Evolutionary conservation across 1,140 invertebrate genomes (phyloP).

Genomic region (Sinella curviseta): DNA sequence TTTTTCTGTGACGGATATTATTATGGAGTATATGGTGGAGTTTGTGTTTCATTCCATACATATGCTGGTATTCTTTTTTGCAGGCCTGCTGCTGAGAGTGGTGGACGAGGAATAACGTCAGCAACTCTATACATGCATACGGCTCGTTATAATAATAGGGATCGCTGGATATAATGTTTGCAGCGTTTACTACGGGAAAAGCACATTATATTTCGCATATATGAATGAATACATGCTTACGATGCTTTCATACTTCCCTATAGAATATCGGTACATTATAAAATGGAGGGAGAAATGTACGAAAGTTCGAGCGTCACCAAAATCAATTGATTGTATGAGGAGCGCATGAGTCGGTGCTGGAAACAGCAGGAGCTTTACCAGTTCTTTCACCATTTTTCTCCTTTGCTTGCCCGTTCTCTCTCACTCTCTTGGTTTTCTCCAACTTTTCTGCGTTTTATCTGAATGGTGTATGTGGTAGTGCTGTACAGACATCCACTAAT

Average conservation of each 20-base stretch:
- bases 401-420: too few relatives aligned
- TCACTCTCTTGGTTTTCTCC: neutral
- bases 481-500: too few relatives aligned
- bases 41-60: too few relatives aligned
- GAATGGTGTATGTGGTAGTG: too few relatives aligned
- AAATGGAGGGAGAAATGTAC: neutral
- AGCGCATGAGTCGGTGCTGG: constrained; percentile 19
- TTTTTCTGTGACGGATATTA: too few relatives aligned
- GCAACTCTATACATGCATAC: neutral
- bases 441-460: too few relatives aligned
- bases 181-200: neutral
- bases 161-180: neutral
- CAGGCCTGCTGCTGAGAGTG: neutral
- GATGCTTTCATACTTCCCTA: neutral
- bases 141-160: neutral
- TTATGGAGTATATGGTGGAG: too few relatives aligned
- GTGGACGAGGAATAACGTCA: constrained; percentile 4
- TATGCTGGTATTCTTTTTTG: constrained; percentile 15
- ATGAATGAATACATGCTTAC: neutral
- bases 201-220: neutral
- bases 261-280: neutral
- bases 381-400: constrained; percentile 16
- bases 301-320: constrained; percentile 11
- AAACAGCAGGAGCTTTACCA: constrained; percentile 4
- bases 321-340: constrained; percentile 26